A percentile compares a stretch with the other conserved stretches of the same genome.
phyloP scores from a whole-genome alignment of 2,888 invertebrate genomes.

The Oscheius sp. region DNA sequence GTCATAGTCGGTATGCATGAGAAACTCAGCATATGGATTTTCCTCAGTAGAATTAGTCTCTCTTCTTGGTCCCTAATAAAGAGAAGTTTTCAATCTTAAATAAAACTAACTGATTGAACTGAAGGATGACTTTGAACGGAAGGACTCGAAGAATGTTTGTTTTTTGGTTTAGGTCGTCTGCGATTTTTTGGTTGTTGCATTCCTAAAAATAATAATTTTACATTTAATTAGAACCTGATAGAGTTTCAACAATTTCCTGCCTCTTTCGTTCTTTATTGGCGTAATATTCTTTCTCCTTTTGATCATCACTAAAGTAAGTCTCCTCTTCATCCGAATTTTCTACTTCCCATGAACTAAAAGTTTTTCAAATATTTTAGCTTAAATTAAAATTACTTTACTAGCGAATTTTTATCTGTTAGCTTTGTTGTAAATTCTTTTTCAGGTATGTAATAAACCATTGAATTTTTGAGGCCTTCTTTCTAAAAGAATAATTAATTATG shows the following conservation, averaged over 20 bases:
- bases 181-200: not conserved
- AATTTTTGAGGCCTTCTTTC: not conserved
- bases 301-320: constrained; percentile 66
- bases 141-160: not conserved
- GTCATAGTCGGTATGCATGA: no score
- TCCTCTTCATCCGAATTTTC: constrained; percentile 53
- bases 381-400: not conserved
- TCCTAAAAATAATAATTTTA: no score
- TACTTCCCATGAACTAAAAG: constrained; percentile 5
- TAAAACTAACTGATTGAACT: not conserved
- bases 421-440: constrained; percentile 12
- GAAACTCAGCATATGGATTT: constrained; percentile 26
- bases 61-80: not conserved
- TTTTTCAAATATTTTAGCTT: not conserved
- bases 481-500: constrained; percentile 3
- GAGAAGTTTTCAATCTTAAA: no score
- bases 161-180: not conserved
- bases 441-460: constrained; percentile 16
- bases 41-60: not conserved
- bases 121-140: not conserved
- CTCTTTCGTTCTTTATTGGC: not conserved
- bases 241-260: not conserved
- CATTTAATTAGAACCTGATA: no score
- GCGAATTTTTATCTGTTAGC: not conserved
- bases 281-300: constrained; percentile 54